Evolutionary conservation across 2,113 vertebrate species (phyloP).

Genomic region (Micronisus gabar): DNA sequence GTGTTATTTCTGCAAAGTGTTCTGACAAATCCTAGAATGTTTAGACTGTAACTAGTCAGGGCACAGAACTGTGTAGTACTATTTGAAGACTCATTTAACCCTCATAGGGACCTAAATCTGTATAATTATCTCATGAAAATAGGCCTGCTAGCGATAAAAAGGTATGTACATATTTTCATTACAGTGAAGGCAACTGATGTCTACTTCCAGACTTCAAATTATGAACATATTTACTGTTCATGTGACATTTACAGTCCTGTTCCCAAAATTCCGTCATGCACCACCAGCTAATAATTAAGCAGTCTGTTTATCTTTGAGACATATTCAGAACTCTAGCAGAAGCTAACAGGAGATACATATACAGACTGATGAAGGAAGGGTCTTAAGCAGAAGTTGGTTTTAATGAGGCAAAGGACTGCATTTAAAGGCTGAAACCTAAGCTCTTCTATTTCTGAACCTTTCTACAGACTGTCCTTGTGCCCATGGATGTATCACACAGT

Average conservation of each 20-base stretch:
- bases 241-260: not conserved
- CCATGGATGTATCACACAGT: not conserved
- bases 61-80: not conserved
- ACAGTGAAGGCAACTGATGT: not conserved
- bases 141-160: not conserved
- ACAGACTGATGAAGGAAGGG: not conserved
- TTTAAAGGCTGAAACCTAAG: not conserved
- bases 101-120: not conserved
- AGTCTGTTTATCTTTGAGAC: conserved; percentile 35
- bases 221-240: not conserved
- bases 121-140: not conserved
- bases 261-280: conserved; percentile 31
- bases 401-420: not conserved
- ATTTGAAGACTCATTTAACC: not conserved
- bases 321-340: not conserved
- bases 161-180: not conserved
- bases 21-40: not conserved
- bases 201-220: not conserved
- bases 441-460: not conserved
- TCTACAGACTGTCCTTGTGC: not conserved
- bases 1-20: not conserved
- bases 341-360: not conserved
- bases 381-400: not conserved
- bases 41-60: not conserved
- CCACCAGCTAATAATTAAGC: conserved; percentile 40